Conservation (phyloP, 2,888 invertebrate species). For the Aquatica leii region DNA sequence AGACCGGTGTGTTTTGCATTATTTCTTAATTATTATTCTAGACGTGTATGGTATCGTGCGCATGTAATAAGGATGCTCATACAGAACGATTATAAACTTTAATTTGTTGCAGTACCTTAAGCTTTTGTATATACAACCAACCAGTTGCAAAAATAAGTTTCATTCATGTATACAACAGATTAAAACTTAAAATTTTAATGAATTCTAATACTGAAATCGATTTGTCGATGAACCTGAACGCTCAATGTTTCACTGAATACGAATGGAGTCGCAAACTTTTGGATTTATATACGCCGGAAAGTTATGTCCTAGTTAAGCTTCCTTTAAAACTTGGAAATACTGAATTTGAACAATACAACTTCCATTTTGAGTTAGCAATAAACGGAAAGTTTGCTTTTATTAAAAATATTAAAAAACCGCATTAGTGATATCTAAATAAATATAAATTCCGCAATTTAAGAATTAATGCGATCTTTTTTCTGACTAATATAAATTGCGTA, state of each 20-base stretch:
- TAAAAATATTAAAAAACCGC: neutral
- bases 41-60: too few relatives aligned
- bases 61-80: too few relatives aligned
- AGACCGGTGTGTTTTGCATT: neutral
- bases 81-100: too few relatives aligned
- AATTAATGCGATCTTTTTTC: too few relatives aligned
- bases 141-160: too few relatives aligned
- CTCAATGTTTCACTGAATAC: slow-evolving; percentile 14
- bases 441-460: too few relatives aligned
- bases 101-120: too few relatives aligned
- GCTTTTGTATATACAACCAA: too few relatives aligned
- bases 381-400: slow-evolving; percentile 1
- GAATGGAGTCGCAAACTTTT: slow-evolving; percentile 16
- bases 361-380: slow-evolving; percentile 2
- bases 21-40: slow-evolving; percentile 3
- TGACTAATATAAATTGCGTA: too few relatives aligned
- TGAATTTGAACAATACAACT: slow-evolving; percentile 12
- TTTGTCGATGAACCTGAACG: slow-evolving; percentile 22
- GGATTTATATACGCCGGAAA: slow-evolving; percentile 19
- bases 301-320: slow-evolving; percentile 12
- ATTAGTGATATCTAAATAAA: neutral
- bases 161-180: slow-evolving; percentile 3
- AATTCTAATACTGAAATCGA: slow-evolving; percentile 29
- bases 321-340: slow-evolving; percentile 12
- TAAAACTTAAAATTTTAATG: slow-evolving; percentile 21